phyloP scores from a whole-genome alignment of 2,888 invertebrate species.

The Lycia hirtaria region DNA sequence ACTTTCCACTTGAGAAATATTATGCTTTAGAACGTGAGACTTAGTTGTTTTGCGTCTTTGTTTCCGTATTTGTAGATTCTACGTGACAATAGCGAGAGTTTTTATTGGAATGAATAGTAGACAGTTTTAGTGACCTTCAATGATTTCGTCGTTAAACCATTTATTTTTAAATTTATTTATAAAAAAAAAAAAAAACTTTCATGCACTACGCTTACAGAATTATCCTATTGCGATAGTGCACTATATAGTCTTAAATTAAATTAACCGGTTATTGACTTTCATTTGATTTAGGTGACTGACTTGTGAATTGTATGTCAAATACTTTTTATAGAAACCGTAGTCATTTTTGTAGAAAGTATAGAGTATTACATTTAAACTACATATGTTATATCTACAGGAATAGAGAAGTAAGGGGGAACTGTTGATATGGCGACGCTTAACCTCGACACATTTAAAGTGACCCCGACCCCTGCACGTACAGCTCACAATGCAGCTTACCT shows the following conservation, averaged over 20 bases:
- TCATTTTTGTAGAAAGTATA: background rate
- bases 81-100: conserved; percentile 23
- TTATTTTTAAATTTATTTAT: background rate
- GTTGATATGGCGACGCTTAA: conserved; percentile 29
- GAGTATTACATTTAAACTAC: background rate
- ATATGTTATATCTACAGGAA: conserved; percentile 16
- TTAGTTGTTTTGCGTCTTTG: conserved; percentile 30
- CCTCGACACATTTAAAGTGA: conserved; percentile 39
- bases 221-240: no score
- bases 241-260: no score
- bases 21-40: conserved; percentile 46
- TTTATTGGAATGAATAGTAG: conserved; percentile 5
- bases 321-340: no score
- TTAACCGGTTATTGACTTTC: no score
- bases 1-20: conserved; percentile 33
- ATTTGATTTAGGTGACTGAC: no score
- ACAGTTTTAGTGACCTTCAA: conserved; percentile 20
- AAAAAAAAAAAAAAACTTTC: no score
- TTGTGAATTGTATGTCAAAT: no score
- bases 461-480: conserved; percentile 40
- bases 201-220: no score
- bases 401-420: conserved; percentile 28
- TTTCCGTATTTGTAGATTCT: conserved; percentile 25
- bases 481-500: conserved; percentile 38
- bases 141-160: background rate